Conservation (phyloP, 2,888 invertebrate species). For the Brachypterus glaber region DNA sequence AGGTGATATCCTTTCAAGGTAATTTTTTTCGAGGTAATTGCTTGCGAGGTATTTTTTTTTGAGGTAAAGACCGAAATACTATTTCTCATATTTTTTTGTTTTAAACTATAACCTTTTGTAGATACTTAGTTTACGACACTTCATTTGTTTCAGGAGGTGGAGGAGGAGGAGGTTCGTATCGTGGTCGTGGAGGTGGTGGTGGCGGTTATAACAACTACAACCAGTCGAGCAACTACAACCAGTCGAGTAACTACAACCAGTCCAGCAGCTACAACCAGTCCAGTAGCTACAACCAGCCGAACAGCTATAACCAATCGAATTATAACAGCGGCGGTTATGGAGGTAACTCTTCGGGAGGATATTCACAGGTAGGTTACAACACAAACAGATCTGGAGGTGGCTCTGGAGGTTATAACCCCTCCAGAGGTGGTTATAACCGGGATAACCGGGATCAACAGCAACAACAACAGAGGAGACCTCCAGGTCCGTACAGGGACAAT, state of each 20-base stretch:
- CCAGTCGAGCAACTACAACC: constrained; percentile 14
- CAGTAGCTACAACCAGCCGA: constrained; percentile 10
- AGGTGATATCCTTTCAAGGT: too few relatives aligned
- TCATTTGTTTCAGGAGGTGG: too few relatives aligned
- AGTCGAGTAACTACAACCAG: constrained; percentile 12
- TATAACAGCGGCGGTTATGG: constrained; percentile 15
- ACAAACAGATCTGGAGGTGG: background rate
- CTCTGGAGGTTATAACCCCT: background rate
- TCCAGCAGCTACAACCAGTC: constrained; percentile 10
- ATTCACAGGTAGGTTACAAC: constrained; percentile 2
- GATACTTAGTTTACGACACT: too few relatives aligned
- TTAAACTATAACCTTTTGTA: too few relatives aligned
- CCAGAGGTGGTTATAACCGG: constrained; percentile 17
- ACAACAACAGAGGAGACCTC: constrained; percentile 21
- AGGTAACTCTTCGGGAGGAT: constrained; percentile 2
- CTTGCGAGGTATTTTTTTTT: too few relatives aligned
- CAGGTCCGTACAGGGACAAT: constrained; percentile 33
- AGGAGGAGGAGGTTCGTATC: too few relatives aligned
- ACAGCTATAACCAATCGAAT: constrained; percentile 12
- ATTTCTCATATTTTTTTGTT: too few relatives aligned
- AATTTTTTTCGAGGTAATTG: too few relatives aligned
- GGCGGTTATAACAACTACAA: constrained; percentile 7
- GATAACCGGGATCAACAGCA: constrained; percentile 15
- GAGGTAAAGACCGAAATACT: too few relatives aligned
- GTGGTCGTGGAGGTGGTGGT: constrained; percentile 11